Evolutionary conservation across 2,888 invertebrate species (phyloP), one percentile per base, ranked within the genome.

Genomic region (Xestia xanthographa): DNA sequence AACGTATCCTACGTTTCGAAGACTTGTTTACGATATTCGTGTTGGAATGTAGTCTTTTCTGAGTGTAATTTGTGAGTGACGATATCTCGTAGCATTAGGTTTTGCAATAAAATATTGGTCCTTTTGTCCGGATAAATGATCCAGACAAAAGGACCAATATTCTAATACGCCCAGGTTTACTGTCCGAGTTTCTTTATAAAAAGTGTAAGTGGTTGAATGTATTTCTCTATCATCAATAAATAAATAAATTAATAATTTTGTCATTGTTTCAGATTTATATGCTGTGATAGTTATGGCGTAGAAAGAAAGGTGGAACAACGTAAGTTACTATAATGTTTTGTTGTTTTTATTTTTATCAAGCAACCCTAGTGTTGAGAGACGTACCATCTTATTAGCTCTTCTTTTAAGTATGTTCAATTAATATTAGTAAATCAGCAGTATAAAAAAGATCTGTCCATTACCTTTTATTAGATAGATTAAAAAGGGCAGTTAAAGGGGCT

Each of bases 221-320:
- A 17, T 29, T 4, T 20, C 29, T 29, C 29, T 20, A 60, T 2
- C 1, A 29, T 29, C 8, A 29, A n/a, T n/a, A 38, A 63, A n/a
- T 41, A 38, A 63, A 63, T 63, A 5, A 29, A 53, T 62, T 58
- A 20, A 70, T 43, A 22, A 20, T 22, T 41, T 77, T 73, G 77
- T 70, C 70, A 62, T 83, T 80, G 79, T 91, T 93, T 77, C 93
- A 94, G 94, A 92, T 92, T 86, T 87, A 77, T 88, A 73, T 90
- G 88, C 90, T 91, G 92, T 90, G 89, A 89, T 88, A 85, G 85
- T 86, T 84, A 90, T 91, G 92, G 87, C 91, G 84, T 93, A 92
- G 85, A 77, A 74, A 92, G 85, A 77, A 74, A 87, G 79, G 86
- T 83, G 86, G 86, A 91, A 83, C 93, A 94, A 92, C 90, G 94